Evolutionary conservation across 2,888 invertebrate genomes (phyloP), one percentile per base, ranked within the genome.

Genomic region (Andrena praecox): DNA sequence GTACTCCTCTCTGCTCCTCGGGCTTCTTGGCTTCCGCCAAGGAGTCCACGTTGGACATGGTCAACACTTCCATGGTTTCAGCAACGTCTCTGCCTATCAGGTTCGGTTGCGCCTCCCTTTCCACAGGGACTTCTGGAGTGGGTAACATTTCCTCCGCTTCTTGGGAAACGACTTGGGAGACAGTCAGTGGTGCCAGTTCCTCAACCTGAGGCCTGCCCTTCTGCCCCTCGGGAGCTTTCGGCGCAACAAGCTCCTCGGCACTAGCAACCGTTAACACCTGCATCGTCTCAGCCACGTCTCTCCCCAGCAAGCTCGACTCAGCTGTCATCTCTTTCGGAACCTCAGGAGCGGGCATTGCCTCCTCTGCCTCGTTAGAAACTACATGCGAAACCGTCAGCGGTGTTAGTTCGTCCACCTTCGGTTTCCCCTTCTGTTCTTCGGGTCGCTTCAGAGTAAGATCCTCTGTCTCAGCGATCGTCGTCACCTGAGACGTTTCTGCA

Each of bases 251-350:
- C 79, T 94, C 93, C 69, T 92, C 93, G 1, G 89, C 77, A 63
- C 88, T 89, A 42, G 85, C 78, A 42, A 91, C 82, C 3, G 91
- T 87, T 64, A 91, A 29, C 1, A 92, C 79, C 75, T 93, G 89
- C 35, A 80, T 83, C 5, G 88, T 91, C 76, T 92, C 85, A 27
- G 93, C 91, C n/a, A 91, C 89, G 81, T 92, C 91, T 80, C 94
- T 93, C 10, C 93, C 91, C 52, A 92, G 89, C n/a, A 95, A 85
- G 77, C 91, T 90, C 0, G 91, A 85, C 42, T 89, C 84, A 1
- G 95, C 95, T 74, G 87, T 91, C 88, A 93, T 94, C 66, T 90
- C 88, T 29, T 84, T 82, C 1, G 94, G 94, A 64, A 89, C 70
- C 27, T 86, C 88, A 0, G 80, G 56, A 35, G 56, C 78, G 0